phyloP scores from a whole-genome alignment of 2,888 invertebrate species.

The Ophion costatus region DNA sequence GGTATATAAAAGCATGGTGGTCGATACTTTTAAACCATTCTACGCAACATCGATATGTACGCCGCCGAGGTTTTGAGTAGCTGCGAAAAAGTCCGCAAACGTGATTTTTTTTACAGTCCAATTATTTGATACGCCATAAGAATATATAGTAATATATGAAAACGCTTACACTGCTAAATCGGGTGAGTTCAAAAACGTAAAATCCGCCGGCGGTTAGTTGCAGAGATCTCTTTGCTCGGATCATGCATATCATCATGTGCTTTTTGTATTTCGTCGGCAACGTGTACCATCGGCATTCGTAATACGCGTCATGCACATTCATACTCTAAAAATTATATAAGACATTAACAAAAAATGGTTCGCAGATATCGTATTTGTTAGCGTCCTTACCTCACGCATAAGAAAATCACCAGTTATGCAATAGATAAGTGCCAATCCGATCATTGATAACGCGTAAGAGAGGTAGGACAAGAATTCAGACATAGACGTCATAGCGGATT shows the following conservation, averaged over 20 bases:
- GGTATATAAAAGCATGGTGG: too few relatives aligned
- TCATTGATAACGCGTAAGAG: constrained; percentile 50
- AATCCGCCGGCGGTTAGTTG: constrained; percentile 85
- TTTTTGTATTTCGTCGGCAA: constrained; percentile 84
- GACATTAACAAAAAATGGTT: not conserved
- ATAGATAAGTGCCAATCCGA: constrained; percentile 63
- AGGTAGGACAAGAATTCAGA: constrained; percentile 17
- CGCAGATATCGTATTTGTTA: too few relatives aligned
- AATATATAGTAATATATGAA: not conserved
- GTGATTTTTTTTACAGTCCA: not conserved
- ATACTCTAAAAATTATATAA: constrained; percentile 78
- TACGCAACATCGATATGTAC: constrained; percentile 23
- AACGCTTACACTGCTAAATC: constrained; percentile 83
- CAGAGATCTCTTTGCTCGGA: constrained; percentile 84
- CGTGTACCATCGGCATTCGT: constrained; percentile 85
- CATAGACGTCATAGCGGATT: constrained; percentile 5
- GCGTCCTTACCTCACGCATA: constrained; percentile 62
- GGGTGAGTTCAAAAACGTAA: constrained; percentile 84
- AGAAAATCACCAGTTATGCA: constrained; percentile 71
- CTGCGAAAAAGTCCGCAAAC: not conserved
- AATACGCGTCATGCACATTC: constrained; percentile 84
- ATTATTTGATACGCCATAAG: not conserved
- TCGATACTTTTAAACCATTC: not conserved
- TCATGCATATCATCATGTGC: constrained; percentile 84
- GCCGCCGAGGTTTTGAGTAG: constrained; percentile 15